Conservation (phyloP, 2,113 vertebrate species). For the Cynopterus brachyotis region DNA sequence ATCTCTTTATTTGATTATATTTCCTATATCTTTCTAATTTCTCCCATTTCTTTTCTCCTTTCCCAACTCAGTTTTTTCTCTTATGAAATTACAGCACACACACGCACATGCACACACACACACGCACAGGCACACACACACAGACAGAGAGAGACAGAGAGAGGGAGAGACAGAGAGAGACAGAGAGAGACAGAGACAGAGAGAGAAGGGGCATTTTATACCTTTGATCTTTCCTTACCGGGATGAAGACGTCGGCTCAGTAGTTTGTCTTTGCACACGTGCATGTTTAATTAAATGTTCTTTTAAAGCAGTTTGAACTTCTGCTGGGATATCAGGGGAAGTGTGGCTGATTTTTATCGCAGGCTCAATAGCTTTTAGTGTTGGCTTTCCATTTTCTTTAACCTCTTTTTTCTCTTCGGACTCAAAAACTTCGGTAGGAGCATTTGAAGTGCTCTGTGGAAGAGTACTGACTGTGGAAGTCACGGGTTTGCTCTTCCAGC, state of each 20-base stretch:
- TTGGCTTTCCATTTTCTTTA: slow-evolving; percentile 88
- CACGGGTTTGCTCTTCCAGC: slow-evolving; percentile 95
- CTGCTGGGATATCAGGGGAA: slow-evolving; percentile 97
- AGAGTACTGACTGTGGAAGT: slow-evolving; percentile 81
- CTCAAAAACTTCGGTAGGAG: slow-evolving; percentile 86
- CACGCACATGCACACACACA: neutral
- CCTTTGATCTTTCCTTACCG: slow-evolving; percentile 83
- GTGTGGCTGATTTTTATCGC: slow-evolving; percentile 99
- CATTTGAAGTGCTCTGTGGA: slow-evolving; percentile 83
- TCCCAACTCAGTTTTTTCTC: neutral
- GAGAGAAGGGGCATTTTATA: too few relatives aligned
- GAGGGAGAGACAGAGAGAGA: too few relatives aligned
- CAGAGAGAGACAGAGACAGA: too few relatives aligned
- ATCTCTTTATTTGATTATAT: neutral
- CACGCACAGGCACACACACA: neutral
- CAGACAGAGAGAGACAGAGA: too few relatives aligned
- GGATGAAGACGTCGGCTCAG: slow-evolving; percentile 96
- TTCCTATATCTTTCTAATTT: neutral
- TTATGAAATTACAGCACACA: neutral
- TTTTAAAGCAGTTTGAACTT: slow-evolving; percentile 94
- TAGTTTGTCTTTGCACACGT: slow-evolving; percentile 96
- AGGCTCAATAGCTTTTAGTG: slow-evolving; percentile 89
- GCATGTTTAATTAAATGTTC: slow-evolving; percentile 93
- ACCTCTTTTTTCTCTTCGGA: slow-evolving; percentile 89
- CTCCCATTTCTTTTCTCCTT: neutral